phyloP scores from a whole-genome alignment of 2,113 vertebrate genomes.

The Mus musculus region DNA sequence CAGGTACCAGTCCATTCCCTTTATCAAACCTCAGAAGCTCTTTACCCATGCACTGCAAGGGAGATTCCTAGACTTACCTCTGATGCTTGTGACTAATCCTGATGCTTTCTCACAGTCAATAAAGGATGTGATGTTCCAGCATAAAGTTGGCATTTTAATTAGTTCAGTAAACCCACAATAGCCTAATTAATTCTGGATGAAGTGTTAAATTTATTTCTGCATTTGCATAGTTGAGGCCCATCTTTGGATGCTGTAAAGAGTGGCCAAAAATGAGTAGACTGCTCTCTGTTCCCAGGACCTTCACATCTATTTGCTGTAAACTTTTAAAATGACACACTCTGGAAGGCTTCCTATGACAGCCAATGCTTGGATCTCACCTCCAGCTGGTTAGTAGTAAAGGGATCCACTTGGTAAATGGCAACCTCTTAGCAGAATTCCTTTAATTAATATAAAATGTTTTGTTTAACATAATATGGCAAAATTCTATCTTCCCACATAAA shows the following conservation, averaged over 20 bases:
- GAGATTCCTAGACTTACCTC: slow-evolving; percentile 60
- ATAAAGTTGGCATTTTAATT: slow-evolving; percentile 59
- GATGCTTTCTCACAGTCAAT: slow-evolving; percentile 14
- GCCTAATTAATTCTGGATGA: slow-evolving; percentile 70
- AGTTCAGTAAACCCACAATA: slow-evolving; percentile 36
- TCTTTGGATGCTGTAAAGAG: not conserved
- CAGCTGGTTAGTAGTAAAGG: not conserved
- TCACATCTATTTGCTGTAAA: not conserved
- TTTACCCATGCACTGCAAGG: slow-evolving; percentile 41
- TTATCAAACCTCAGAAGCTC: slow-evolving; percentile 49
- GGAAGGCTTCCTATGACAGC: not conserved
- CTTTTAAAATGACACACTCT: not conserved
- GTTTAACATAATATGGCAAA: not conserved
- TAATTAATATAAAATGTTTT: not conserved
- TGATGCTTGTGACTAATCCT: not conserved
- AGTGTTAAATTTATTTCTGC: slow-evolving; percentile 64
- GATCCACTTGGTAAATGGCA: not conserved
- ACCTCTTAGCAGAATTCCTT: not conserved
- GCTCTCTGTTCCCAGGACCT: not conserved
- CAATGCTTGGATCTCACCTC: not conserved
- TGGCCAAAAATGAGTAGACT: slow-evolving; percentile 32
- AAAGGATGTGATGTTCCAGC: slow-evolving; percentile 23
- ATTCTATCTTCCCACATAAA: not conserved
- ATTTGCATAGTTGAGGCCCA: slow-evolving; percentile 54
- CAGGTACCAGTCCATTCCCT: not conserved